Percentiles rank a stretch among this genome's conserved stretches.
Evolutionary conservation across 2,113 vertebrate genomes (phyloP).

Genomic region (Odocoileus hemionus): DNA sequence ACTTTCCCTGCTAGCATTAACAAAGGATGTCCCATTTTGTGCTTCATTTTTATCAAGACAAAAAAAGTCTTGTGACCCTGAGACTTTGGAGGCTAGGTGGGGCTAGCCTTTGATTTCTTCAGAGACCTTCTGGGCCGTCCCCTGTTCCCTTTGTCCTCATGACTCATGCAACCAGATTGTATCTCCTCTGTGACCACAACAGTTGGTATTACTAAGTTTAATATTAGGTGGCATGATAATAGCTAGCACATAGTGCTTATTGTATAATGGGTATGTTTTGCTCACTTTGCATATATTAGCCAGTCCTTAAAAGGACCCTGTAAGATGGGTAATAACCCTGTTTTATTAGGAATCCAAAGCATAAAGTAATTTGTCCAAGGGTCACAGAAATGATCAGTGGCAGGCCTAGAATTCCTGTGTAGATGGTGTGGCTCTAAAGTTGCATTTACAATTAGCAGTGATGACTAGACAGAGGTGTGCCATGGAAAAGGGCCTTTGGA

Average conservation of each 20-base stretch:
- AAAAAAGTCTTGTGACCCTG: background rate
- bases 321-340: background rate
- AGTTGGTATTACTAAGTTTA: background rate
- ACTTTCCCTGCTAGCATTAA: background rate
- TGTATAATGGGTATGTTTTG: background rate
- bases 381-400: background rate
- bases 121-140: background rate
- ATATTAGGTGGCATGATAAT: background rate
- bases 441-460: background rate
- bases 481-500: background rate
- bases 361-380: background rate
- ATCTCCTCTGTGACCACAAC: background rate
- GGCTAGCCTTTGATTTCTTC: background rate
- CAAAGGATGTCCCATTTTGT: background rate
- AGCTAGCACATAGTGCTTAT: background rate
- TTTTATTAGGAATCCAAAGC: background rate
- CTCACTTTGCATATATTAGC: background rate
- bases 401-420: background rate
- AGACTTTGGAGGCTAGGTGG: background rate
- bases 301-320: background rate
- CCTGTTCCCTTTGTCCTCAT: background rate
- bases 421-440: background rate
- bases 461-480: background rate
- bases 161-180: background rate
- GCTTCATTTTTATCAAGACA: background rate